Evolutionary conservation across 1,140 invertebrate species (phyloP), one percentile per base, ranked within the genome.

Genomic region (Anagrus nilaparvatae): DNA sequence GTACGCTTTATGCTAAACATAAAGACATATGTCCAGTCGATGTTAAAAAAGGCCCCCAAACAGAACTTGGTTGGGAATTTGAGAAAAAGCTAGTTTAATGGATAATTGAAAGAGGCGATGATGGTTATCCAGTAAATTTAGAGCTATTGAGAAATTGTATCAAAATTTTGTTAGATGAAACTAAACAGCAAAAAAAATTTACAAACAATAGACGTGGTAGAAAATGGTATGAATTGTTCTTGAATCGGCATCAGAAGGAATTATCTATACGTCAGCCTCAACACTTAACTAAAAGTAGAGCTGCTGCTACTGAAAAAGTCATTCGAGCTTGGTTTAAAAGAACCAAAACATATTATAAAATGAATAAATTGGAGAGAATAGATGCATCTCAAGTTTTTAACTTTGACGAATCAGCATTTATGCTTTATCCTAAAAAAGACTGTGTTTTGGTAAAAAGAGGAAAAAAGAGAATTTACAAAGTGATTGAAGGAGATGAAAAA

Each of bases 231-330:
- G 16, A 12, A 5, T 3, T 13, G 3, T 33, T 41, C 25, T 23
- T 41, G 39, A 41, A 25, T 6, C 19, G 29, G 16, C 39, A 41
- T 14, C 21, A 20, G 2, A 25, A 12, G 23, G 14, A 41, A 8
- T 25, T 41, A 25, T 16, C 12, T 12, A 24, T 12, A 24, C 23
- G 39, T 4, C 16, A n/a, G 25, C 6, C 21, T 23, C 29, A 41
- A 25, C 31, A 41, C 24, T 28, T 32, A 4, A 41, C 30, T 9
- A 32, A 18, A 5, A 23, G 18, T 16, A 16, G 30, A 25, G 30
- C 30, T 21, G 13, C 28, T 12, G 28, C 32, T 7, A 24, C 12
- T 6, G 18, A 24, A 14, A 16, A 21, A 18, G 30, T 16, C 10
- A 28, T 41, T 19, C 2, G 16, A 12, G 1, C 18, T 18, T 28